These are phyloP conservation scores for Enteromius argenteus DNA, from an alignment of 2,797 vertebrate species.

Conservation along the genomic window DNA sequence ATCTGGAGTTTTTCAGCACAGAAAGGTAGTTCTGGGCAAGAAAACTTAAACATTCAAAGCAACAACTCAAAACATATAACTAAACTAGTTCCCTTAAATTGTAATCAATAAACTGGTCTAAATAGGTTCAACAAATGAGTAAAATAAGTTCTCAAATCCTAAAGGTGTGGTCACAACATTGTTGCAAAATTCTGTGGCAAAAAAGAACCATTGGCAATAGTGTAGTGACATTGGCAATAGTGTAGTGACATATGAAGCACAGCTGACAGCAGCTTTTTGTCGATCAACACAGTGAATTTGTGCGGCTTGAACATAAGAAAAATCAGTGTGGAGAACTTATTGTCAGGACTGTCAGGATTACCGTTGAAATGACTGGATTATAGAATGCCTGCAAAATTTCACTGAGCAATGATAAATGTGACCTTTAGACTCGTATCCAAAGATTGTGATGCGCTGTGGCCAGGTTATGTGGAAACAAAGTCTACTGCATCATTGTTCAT, in stretches of 20 bases:
- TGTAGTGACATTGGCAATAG: background rate
- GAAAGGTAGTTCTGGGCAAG: background rate
- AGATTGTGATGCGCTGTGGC: background rate
- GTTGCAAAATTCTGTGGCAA: background rate
- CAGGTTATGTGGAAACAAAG: background rate
- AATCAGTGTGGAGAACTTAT: background rate
- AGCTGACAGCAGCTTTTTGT: background rate
- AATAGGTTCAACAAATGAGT: background rate
- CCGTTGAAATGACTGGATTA: constrained; percentile 4
- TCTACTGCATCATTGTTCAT: background rate
- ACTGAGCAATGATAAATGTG: no score
- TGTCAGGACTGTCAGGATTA: background rate
- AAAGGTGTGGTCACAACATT: background rate
- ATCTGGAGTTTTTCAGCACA: background rate
- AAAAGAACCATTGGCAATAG: background rate
- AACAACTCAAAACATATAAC: background rate
- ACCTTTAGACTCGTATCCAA: background rate
- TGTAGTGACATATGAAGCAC: background rate
- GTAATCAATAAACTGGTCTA: background rate
- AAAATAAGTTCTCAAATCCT: background rate
- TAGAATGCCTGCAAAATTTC: no score
- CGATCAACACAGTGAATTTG: background rate
- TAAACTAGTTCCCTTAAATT: background rate
- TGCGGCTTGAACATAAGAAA: background rate
- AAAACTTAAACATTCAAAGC: no score